Base-by-base conservation (phyloP, 2,113 vertebrate species). In the Pelmatolapia mariae region DNA sequence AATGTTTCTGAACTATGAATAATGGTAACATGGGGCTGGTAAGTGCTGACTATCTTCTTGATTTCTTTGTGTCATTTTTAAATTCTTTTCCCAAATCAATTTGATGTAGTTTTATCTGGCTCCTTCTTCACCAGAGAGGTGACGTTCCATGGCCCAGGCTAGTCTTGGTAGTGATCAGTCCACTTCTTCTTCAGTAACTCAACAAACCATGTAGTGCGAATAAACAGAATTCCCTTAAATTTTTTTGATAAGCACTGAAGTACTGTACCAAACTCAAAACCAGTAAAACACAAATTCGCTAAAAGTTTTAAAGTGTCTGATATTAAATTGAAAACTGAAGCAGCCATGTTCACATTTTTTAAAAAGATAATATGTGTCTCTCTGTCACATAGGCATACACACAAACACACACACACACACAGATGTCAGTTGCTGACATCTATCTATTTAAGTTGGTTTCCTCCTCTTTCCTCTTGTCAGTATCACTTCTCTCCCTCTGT, bases 21-120 rank as follows among this genome's bases (percentile, higher is more conserved):
- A 45, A 45, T 24, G 38, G 38, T 26, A 73, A 73, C 5, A 16
- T 1, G 1, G 38, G 4, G 8, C 38, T 73, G 22, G 38, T 26
- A 16, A 45, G 5, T 45, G 66, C 22, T 71, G 66, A 15, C 66
- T 16, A 24, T 66, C 33, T 66, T 10, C 31, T 66, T 1, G 61
- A 66, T 66, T 66, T 66, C 19, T 66, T 40, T 71, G 19, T 71
- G 12, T 4, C 0, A 43, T 43, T 71, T 43, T 71, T 71, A 0
- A 0, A 43, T 24, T 24, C 0, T 43, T 43, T 43, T 71, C n/a
- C 12, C 11, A 38, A 68, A 8, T 13, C 1, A 1, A 38, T 24
- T 71, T 43, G n/a, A 71, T 71, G 0, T 68, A 22, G 1, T 8
- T 38, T 68, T 66, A 38, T 63, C 18, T 0, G 1, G 1, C 59